phyloP scores from a whole-genome alignment of 2,888 invertebrate species.

The Marasmarcha lunaedactyla region DNA sequence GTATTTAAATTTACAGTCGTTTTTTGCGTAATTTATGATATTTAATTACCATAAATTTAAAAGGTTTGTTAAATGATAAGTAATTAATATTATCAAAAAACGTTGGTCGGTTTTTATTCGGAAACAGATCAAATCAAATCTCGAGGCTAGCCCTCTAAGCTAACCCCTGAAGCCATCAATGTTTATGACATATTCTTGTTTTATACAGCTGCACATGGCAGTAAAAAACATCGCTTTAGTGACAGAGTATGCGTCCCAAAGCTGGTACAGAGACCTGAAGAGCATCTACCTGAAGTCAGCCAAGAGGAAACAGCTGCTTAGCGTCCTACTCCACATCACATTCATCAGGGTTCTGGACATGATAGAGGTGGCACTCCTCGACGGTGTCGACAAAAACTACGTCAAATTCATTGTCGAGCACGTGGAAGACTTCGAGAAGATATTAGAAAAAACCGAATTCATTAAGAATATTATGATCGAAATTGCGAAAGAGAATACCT shows the following conservation, averaged over 20 bases:
- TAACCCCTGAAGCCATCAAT: no score
- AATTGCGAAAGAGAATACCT: no score
- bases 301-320: constrained; percentile 21
- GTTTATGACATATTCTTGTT: no score
- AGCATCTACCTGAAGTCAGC: constrained; percentile 25
- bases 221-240: constrained; percentile 32
- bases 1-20: no score
- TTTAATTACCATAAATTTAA: no score
- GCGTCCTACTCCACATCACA: constrained; percentile 33
- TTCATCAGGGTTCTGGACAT: constrained; percentile 26
- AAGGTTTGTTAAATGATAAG: no score
- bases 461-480: constrained; percentile 23
- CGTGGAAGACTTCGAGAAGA: constrained; percentile 19
- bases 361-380: constrained; percentile 29
- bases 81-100: no score
- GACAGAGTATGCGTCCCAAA: constrained; percentile 31
- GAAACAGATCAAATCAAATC: no score
- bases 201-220: constrained; percentile 42
- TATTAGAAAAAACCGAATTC: constrained; percentile 27
- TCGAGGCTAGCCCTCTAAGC: no score
- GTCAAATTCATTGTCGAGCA: constrained; percentile 21
- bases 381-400: constrained; percentile 25
- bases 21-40: no score
- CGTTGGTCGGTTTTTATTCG: no score
- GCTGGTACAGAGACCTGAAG: constrained; percentile 36